phyloP scores from a whole-genome alignment of 1,140 invertebrate genomes.

The Aleiodes sp. region DNA sequence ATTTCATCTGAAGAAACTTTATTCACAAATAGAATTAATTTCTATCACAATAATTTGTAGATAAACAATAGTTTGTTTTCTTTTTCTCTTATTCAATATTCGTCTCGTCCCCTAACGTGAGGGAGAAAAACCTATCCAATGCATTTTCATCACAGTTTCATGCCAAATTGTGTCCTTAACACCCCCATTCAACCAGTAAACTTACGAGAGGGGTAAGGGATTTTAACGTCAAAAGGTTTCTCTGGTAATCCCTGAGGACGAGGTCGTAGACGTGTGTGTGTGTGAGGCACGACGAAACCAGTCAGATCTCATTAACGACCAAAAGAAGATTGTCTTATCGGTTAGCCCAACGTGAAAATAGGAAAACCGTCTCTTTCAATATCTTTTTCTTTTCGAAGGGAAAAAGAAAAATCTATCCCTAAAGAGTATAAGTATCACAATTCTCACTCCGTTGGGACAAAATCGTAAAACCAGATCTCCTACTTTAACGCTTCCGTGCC shows the following conservation, averaged over 20 bases:
- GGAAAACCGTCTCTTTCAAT: not conserved
- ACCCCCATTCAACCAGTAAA: not conserved
- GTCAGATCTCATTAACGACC: conserved; percentile 31
- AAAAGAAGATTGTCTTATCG: conserved; percentile 24
- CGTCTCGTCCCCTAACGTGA: too few species aligned
- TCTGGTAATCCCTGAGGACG: conserved; percentile 35
- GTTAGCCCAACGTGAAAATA: not conserved
- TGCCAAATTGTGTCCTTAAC: not conserved
- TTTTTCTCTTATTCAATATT: too few species aligned
- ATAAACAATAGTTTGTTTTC: too few species aligned
- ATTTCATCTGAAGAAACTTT: too few species aligned
- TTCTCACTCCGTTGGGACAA: not conserved
- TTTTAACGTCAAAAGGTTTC: conserved; percentile 36
- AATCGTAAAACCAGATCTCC: not conserved
- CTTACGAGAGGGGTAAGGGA: not conserved
- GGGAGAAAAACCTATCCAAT: too few species aligned
- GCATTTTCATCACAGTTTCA: not conserved
- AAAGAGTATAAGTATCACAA: too few species aligned
- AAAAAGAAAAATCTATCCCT: too few species aligned
- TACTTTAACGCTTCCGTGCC: too few species aligned
- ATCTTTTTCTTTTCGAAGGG: not conserved
- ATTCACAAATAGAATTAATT: too few species aligned
- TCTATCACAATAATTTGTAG: too few species aligned
- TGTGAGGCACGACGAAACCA: too few species aligned
- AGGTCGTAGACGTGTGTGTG: not conserved